These are phyloP conservation scores for Dysdera silvatica DNA, from an alignment of 1,140 invertebrate genomes.

Conservation along the genomic window DNA sequence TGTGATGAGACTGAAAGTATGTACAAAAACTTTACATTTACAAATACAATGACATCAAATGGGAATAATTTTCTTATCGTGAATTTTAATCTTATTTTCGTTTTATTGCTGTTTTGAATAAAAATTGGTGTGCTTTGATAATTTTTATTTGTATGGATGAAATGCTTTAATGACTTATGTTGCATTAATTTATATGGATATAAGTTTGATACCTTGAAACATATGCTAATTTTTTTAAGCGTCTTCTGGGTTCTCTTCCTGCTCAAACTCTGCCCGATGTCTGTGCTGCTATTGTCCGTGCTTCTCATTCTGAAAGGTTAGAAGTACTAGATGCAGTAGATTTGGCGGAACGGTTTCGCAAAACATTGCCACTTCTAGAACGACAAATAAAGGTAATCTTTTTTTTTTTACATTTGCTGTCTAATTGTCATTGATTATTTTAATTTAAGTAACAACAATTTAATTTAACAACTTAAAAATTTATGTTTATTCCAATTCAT, in stretches of 20 bases:
- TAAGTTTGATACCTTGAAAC: background rate
- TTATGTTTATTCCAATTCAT: too few species aligned
- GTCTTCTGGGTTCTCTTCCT: conserved; percentile 45
- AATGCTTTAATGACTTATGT: too few species aligned
- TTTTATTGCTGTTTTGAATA: background rate
- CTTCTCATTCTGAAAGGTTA: conserved; percentile 47
- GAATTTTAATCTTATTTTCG: background rate
- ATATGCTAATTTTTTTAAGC: conserved; percentile 37
- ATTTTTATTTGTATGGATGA: too few species aligned
- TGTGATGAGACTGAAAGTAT: conserved; percentile 47
- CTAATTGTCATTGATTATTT: too few species aligned
- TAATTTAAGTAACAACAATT: too few species aligned
- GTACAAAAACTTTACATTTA: background rate
- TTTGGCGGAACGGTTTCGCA: conserved; percentile 46
- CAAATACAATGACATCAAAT: background rate
- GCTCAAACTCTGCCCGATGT: conserved; percentile 48
- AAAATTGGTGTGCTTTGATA: too few species aligned
- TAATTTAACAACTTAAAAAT: too few species aligned
- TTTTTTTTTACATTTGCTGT: too few species aligned
- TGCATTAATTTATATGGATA: too few species aligned
- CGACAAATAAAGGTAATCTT: conserved; percentile 46
- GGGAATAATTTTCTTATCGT: background rate
- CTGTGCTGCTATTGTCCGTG: conserved; percentile 47
- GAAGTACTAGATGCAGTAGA: conserved; percentile 50
- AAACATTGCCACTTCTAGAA: conserved; percentile 47